Evolutionary conservation across 2,888 invertebrate species (phyloP).

Genomic region (Mesorhabditis spiculigera): DNA sequence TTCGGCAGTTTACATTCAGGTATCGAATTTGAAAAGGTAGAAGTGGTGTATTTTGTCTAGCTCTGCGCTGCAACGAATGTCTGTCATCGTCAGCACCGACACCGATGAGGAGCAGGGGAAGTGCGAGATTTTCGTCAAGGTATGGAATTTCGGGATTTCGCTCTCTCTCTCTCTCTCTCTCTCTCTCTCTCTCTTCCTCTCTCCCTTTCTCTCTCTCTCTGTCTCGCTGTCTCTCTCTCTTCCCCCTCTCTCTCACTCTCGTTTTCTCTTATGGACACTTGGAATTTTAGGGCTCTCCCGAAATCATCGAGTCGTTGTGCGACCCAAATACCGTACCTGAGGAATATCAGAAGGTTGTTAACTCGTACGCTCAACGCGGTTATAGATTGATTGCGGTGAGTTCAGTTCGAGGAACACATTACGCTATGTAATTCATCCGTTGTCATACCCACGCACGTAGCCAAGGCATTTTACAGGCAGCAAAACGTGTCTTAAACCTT

Average conservation of each 20-base stretch:
- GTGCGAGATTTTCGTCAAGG: neutral
- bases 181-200: constrained; percentile 48
- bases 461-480: constrained; percentile 44
- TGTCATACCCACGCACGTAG: no score
- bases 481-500: constrained; percentile 60
- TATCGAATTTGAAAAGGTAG: constrained; percentile 10
- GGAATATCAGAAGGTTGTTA: constrained; percentile 60
- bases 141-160: neutral
- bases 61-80: constrained; percentile 65
- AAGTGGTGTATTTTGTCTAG: constrained; percentile 37
- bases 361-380: constrained; percentile 62
- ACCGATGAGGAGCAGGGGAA: constrained; percentile 15
- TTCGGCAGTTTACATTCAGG: constrained; percentile 64
- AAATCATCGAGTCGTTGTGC: constrained; percentile 61
- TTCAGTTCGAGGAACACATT: no score
- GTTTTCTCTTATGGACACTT: no score
- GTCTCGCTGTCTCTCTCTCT: no score
- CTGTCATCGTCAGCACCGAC: constrained; percentile 61
- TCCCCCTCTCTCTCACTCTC: constrained; percentile 26
- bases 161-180: no score
- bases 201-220: no score
- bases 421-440: no score
- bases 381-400: constrained; percentile 64
- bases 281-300: constrained; percentile 58
- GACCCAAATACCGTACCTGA: constrained; percentile 63